A percentile compares a stretch with the other conserved stretches of the same genome.
Evolutionary conservation across 2,113 vertebrate species (phyloP).

Genomic region (Oncorhynchus mykiss): DNA sequence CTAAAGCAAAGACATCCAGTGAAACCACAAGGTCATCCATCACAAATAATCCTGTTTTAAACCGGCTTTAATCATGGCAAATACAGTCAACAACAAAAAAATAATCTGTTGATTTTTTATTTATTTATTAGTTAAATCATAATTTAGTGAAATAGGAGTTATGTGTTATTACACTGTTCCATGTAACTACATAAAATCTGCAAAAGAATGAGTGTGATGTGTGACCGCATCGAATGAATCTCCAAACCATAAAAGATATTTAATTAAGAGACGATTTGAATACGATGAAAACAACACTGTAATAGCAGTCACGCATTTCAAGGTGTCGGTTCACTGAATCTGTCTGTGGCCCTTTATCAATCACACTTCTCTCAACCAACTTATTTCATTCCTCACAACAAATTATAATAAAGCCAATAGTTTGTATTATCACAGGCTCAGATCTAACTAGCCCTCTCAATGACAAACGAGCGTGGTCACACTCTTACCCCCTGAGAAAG

Average conservation of each 20-base stretch:
- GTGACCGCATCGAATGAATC: too few relatives aligned
- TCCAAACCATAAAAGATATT: too few relatives aligned
- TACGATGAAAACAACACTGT: too few relatives aligned
- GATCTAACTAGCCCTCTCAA: background rate
- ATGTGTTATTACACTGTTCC: too few relatives aligned
- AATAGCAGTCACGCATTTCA: too few relatives aligned
- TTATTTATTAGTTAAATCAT: background rate
- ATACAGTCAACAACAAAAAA: slow-evolving; percentile 23
- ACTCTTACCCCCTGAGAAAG: slow-evolving; percentile 1
- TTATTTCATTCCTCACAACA: background rate
- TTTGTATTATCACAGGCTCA: slow-evolving; percentile 8
- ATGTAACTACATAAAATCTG: too few relatives aligned
- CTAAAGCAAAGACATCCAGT: slow-evolving; percentile 48
- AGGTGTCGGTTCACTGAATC: too few relatives aligned
- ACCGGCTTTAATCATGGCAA: slow-evolving; percentile 41
- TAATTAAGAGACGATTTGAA: too few relatives aligned
- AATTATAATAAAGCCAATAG: slow-evolving; percentile 15
- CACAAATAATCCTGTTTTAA: slow-evolving; percentile 59
- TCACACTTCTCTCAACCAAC: background rate
- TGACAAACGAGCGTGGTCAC: background rate
- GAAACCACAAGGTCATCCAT: slow-evolving; percentile 59
- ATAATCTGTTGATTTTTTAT: background rate
- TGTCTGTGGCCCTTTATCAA: background rate
- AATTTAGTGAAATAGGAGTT: too few relatives aligned
- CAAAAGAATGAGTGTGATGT: too few relatives aligned